These are phyloP conservation scores for Drosophila repletoides DNA, from an alignment of 1,140 invertebrate genomes.

Conservation along the genomic window DNA sequence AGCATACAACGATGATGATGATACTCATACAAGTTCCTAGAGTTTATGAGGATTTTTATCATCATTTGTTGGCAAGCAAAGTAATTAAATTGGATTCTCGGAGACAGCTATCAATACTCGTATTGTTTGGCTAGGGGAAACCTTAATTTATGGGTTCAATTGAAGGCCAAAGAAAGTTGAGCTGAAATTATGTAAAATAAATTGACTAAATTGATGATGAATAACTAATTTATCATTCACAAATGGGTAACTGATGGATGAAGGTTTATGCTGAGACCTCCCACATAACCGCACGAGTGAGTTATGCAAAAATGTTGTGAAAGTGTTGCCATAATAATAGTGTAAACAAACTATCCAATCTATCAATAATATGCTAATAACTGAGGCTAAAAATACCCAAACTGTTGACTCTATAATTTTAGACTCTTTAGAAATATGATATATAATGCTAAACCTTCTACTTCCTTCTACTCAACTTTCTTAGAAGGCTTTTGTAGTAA, in stretches of 20 bases:
- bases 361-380: too few relatives aligned
- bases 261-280: slow-evolving; percentile 4
- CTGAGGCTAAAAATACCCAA: too few relatives aligned
- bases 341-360: background rate
- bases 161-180: background rate
- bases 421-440: too few relatives aligned
- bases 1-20: slow-evolving; percentile 40
- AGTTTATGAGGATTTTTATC: slow-evolving; percentile 59
- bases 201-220: slow-evolving; percentile 38
- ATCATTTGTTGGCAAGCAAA: slow-evolving; percentile 42
- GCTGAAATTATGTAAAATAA: slow-evolving; percentile 32
- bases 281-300: slow-evolving; percentile 6
- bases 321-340: slow-evolving; percentile 15
- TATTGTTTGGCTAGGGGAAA: background rate
- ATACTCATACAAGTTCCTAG: slow-evolving; percentile 2
- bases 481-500: too few relatives aligned
- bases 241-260: slow-evolving; percentile 16
- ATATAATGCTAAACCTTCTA: too few relatives aligned
- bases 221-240: slow-evolving; percentile 16
- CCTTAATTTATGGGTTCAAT: background rate
- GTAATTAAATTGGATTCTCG: slow-evolving; percentile 58
- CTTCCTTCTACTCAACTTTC: too few relatives aligned
- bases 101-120: slow-evolving; percentile 26
- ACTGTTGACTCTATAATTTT: too few relatives aligned
- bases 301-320: slow-evolving; percentile 24